Percentiles rank a stretch among this genome's conserved stretches.
These are phyloP conservation scores for Orchesella flavescens DNA, from an alignment of 2,888 invertebrate species.

Conservation along the genomic window DNA sequence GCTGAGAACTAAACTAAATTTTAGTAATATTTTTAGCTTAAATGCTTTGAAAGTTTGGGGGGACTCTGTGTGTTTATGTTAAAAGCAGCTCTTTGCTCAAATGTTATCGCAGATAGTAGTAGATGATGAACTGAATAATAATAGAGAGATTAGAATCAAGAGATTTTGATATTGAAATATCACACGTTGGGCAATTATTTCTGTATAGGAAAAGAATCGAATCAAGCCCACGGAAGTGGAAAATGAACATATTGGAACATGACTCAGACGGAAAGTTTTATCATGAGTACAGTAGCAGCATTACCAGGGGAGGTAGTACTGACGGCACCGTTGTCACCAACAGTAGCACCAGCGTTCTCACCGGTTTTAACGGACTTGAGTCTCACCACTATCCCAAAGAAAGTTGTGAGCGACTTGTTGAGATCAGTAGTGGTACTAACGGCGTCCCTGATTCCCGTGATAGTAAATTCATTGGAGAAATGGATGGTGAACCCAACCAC, in stretches of 20 bases:
- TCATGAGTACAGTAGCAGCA: conserved; percentile 57
- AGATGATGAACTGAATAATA: neutral
- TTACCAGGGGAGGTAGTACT: conserved; percentile 51
- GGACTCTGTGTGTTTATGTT: no score
- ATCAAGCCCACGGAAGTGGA: conserved; percentile 57
- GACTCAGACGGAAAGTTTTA: conserved; percentile 66
- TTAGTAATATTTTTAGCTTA: neutral
- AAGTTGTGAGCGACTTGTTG: conserved; percentile 13
- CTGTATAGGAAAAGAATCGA: conserved; percentile 4
- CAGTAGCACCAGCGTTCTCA: conserved; percentile 32
- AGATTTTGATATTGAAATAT: conserved; percentile 8
- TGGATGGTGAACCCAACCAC: conserved; percentile 18
- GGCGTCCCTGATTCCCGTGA: neutral
- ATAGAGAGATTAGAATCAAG: neutral
- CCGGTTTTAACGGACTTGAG: conserved; percentile 29
- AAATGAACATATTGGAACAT: conserved; percentile 70
- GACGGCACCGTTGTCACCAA: conserved; percentile 24
- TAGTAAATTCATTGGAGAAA: neutral
- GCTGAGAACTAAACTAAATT: neutral
- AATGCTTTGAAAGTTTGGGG: conserved; percentile 7
- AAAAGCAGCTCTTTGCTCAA: neutral
- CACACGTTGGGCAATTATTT: neutral
- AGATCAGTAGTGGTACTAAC: neutral
- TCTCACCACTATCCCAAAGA: conserved; percentile 24
- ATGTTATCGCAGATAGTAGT: neutral